These are phyloP conservation scores for Agrochola litura DNA, from an alignment of 2,888 invertebrate species.

Conservation along the genomic window DNA sequence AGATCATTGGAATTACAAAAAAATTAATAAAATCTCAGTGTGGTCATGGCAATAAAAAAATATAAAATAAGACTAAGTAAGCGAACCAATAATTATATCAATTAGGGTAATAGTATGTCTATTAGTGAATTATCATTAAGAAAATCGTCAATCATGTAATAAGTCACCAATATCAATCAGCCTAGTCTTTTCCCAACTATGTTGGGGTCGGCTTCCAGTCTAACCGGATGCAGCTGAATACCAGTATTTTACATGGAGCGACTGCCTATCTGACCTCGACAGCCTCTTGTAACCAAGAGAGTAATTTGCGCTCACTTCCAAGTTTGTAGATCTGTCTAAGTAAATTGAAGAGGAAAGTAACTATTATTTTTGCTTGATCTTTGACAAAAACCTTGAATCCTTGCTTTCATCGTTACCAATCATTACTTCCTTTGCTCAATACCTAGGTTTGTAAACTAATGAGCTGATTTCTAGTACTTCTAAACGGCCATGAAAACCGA, in stretches of 20 bases:
- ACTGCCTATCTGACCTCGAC: too few relatives aligned
- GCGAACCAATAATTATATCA: too few relatives aligned
- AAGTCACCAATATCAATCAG: not conserved
- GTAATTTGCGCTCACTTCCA: not conserved
- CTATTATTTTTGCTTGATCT: not conserved
- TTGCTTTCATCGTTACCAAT: constrained; percentile 1
- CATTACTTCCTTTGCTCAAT: constrained; percentile 16
- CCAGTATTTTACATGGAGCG: not conserved
- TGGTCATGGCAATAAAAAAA: too few relatives aligned
- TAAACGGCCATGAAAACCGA: constrained; percentile 42
- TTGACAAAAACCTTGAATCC: constrained; percentile 8
- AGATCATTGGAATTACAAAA: too few relatives aligned
- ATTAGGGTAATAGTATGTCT: too few relatives aligned
- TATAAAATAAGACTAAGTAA: too few relatives aligned
- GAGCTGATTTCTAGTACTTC: constrained; percentile 24
- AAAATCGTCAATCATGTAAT: too few relatives aligned
- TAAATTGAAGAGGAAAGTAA: not conserved
- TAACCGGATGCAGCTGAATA: not conserved
- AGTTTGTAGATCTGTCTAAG: not conserved
- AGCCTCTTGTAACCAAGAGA: too few relatives aligned
- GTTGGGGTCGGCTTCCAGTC: not conserved
- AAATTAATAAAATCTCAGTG: too few relatives aligned
- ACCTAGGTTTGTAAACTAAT: not conserved
- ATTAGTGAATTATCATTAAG: too few relatives aligned
- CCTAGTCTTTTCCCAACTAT: not conserved